Percentiles rank a stretch among this genome's conserved stretches.
Evolutionary conservation across 92 coral and sea anemone genomes (phyloP).

Genomic region (Bergia sp.): DNA sequence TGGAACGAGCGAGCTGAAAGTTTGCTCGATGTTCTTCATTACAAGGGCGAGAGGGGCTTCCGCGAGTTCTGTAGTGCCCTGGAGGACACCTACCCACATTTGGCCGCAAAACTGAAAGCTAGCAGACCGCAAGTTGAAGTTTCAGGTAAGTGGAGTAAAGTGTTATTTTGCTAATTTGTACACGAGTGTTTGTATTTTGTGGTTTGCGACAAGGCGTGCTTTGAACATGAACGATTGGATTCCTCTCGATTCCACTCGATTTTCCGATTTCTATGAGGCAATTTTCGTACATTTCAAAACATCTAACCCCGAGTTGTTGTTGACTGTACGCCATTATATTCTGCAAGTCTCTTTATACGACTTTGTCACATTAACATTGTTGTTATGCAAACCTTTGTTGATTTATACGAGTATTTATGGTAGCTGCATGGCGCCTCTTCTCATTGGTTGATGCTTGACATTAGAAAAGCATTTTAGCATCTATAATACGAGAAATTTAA

Average conservation of each 20-base stretch:
- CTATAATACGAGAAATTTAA: slow-evolving; percentile 44
- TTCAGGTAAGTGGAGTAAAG: slow-evolving; percentile 57
- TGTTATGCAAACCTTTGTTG: slow-evolving; percentile 42
- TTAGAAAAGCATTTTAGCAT: slow-evolving; percentile 39
- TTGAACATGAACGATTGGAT: not conserved
- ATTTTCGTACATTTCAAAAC: slow-evolving; percentile 10
- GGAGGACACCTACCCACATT: slow-evolving; percentile 74
- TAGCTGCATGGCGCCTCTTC: slow-evolving; percentile 32
- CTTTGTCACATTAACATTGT: slow-evolving; percentile 39
- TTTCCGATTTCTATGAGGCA: not conserved
- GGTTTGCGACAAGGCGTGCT: slow-evolving; percentile 19
- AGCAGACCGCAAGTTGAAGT: slow-evolving; percentile 72
- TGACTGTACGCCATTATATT: slow-evolving; percentile 5
- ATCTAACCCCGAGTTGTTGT: slow-evolving; percentile 11
- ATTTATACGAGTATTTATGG: slow-evolving; percentile 35
- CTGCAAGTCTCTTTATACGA: slow-evolving; percentile 17
- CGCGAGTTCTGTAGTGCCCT: slow-evolving; percentile 77
- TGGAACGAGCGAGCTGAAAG: slow-evolving; percentile 77
- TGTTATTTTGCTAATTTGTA: slow-evolving; percentile 24
- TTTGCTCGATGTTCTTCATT: slow-evolving; percentile 80
- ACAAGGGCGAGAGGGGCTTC: slow-evolving; percentile 86
- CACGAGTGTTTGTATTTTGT: slow-evolving; percentile 30
- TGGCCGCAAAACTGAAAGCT: slow-evolving; percentile 67
- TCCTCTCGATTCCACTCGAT: not conserved
- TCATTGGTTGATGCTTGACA: slow-evolving; percentile 32